phyloP scores from a whole-genome alignment of 2,113 vertebrate genomes.

The Cheilinus undulatus region DNA sequence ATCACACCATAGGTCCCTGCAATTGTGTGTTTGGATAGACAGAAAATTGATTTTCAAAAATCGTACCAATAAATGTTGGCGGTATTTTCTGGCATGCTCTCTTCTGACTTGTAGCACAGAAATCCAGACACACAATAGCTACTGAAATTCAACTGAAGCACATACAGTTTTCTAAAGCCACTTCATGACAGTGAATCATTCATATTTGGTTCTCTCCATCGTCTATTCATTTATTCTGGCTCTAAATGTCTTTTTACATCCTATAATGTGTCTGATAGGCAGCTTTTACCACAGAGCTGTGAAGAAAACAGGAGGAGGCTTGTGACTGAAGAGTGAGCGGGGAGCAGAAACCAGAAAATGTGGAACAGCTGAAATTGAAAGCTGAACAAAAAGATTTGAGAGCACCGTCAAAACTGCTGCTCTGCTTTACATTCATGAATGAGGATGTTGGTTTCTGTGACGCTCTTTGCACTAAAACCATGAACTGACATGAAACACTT shows the following conservation, averaged over 20 bases:
- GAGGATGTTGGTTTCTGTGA: background rate
- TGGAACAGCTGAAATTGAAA: slow-evolving; percentile 13
- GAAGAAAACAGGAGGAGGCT: background rate
- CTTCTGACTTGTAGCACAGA: background rate
- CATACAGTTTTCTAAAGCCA: background rate
- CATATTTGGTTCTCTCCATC: background rate
- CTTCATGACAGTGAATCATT: background rate
- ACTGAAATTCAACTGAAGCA: background rate
- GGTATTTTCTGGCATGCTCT: background rate
- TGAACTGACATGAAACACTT: background rate
- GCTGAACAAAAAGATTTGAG: slow-evolving; percentile 21
- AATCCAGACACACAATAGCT: background rate
- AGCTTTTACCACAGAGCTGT: slow-evolving; percentile 25
- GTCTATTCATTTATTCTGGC: background rate
- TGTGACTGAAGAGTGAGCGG: slow-evolving; percentile 1
- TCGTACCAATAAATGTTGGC: background rate
- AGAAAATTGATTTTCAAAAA: background rate
- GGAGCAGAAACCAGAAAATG: slow-evolving; percentile 13
- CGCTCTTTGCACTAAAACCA: too few species aligned
- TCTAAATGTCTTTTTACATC: background rate
- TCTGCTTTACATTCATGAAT: background rate
- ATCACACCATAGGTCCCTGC: too few species aligned
- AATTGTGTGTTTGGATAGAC: background rate
- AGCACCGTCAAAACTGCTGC: background rate
- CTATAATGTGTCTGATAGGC: slow-evolving; percentile 20